These are phyloP conservation scores for Drosophila pectinifera DNA, from an alignment of 1,140 invertebrate genomes.

Conservation along the genomic window DNA sequence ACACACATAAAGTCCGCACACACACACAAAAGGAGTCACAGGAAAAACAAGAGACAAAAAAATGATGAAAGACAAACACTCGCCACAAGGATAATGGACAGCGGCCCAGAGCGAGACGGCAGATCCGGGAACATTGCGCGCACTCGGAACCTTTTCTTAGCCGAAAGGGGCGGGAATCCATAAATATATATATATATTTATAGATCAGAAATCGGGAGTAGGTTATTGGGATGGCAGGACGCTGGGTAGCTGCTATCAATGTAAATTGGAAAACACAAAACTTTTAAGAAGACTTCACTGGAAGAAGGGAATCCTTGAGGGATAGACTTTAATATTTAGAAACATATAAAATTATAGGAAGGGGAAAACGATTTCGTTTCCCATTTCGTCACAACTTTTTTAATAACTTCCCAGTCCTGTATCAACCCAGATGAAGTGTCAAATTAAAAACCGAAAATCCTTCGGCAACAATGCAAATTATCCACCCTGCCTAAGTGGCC, in stretches of 20 bases:
- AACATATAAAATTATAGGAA: no score
- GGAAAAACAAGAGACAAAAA: slow-evolving; percentile 44
- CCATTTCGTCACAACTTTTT: not conserved
- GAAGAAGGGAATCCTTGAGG: not conserved
- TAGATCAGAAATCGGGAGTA: not conserved
- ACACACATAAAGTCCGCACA: slow-evolving; percentile 78
- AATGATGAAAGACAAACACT: slow-evolving; percentile 85
- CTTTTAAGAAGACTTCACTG: not conserved
- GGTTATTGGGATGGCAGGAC: slow-evolving; percentile 11
- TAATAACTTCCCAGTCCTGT: not conserved
- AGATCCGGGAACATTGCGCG: slow-evolving; percentile 33
- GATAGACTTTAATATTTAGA: no score
- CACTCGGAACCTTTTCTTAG: slow-evolving; percentile 42
- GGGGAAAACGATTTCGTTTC: not conserved
- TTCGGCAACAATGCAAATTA: slow-evolving; percentile 3
- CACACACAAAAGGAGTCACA: slow-evolving; percentile 24
- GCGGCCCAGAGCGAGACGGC: slow-evolving; percentile 21
- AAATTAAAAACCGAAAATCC: slow-evolving; percentile 47
- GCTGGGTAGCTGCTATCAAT: slow-evolving; percentile 59
- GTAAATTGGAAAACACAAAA: slow-evolving; percentile 48
- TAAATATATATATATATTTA: not conserved
- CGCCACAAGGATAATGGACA: slow-evolving; percentile 78
- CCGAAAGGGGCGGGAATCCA: not conserved
- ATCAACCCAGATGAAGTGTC: slow-evolving; percentile 59
- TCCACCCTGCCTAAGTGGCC: slow-evolving; percentile 42